Conservation (phyloP, 2,113 vertebrate genomes). For the Passerina amoena region DNA sequence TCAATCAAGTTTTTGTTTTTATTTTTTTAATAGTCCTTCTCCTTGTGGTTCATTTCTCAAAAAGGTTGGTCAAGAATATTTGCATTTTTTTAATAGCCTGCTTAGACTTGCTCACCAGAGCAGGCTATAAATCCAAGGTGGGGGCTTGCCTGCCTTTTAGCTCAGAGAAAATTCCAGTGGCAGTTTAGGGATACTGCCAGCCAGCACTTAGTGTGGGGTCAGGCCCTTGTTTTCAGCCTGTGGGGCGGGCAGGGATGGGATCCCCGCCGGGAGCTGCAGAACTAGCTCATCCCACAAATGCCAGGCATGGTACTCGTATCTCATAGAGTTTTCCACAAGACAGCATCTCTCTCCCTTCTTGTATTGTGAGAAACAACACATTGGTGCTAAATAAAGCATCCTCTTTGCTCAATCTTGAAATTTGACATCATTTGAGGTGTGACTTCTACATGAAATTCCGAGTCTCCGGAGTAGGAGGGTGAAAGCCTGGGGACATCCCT, state of each 20-base stretch:
- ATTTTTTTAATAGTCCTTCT: neutral
- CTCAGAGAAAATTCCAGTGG: neutral
- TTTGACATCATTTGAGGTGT: neutral
- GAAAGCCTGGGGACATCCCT: neutral
- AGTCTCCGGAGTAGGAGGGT: accelerated
- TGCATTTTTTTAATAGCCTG: neutral
- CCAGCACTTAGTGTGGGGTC: neutral
- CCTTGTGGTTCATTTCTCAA: neutral
- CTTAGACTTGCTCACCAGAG: neutral
- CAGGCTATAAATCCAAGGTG: neutral
- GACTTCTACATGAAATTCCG: neutral
- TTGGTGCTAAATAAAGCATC: neutral
- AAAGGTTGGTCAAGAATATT: neutral
- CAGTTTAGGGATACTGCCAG: neutral
- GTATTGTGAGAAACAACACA: neutral
- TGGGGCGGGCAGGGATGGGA: neutral
- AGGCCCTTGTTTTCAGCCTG: neutral
- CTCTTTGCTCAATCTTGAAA: neutral
- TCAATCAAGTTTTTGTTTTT: neutral
- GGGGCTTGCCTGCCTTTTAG: neutral
- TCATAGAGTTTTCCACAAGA: neutral
- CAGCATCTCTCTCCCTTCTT: neutral
- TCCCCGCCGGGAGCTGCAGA: neutral
- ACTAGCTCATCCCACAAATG: neutral
- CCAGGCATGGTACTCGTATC: neutral